Base-by-base conservation (phyloP, 2,888 invertebrate genomes). In the Ichneumoninae sp. region DNA sequence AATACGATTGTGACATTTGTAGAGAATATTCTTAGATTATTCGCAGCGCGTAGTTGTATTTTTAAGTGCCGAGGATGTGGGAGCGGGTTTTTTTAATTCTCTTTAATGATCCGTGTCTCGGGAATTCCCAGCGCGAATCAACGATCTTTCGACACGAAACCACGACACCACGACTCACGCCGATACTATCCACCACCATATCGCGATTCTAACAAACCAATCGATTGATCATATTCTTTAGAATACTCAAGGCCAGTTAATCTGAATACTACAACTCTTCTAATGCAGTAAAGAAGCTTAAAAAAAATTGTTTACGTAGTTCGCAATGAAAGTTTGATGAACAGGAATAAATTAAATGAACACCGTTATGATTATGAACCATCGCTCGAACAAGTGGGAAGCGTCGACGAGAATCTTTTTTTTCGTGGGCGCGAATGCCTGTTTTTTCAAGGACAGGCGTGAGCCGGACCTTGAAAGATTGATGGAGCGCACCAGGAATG, bases 51-150 rank as follows among this genome's bases (percentile, higher is more conserved):
- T 54, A 52, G 13, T 33, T 3, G 30, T 3, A 36, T 8, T 16
- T 13, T 47, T 50, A 40, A 13, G 13, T 30, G 22, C n/a, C 54
- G 36, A 80, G 60, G 65, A 57, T 16, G 47, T 1, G 30, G 62
- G 71, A 84, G 76, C 84, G 10, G 16, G 66, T 82, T 74, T 82
- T 81, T 69, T 7, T 40, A 60, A 62, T 52, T 65, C 62, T 60
- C 44, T 60, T 62, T 72, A 68, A 62, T 62, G 54, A 62, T 22
- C 65, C 65, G 52, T 19, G 44, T 57, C 19, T 47, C 50, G 84
- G 81, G 22, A 78, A 84, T 81, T 78, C 78, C 77, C 81, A 74
- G 69, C n/a, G 3, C 33, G 26, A 65, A 65, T 10, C 52, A 16
- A 65, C 70, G 79, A 19, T n/a, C 19, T 33, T 22, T 26, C 54